Evolutionary conservation across 2,888 invertebrate species (phyloP), one percentile per base, ranked within the genome.

Genomic region (Lithophane ornitopus): DNA sequence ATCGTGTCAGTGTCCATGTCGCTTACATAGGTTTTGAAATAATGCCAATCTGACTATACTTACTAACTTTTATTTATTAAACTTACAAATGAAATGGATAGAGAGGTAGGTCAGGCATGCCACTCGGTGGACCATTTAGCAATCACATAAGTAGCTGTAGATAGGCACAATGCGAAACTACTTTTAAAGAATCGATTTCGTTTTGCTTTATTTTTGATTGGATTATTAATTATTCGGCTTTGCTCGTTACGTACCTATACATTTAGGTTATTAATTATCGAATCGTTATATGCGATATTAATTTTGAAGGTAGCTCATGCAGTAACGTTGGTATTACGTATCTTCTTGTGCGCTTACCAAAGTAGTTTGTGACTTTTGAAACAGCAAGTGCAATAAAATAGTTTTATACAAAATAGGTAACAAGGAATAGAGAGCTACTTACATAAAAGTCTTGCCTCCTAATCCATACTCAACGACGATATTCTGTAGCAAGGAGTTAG

Each of bases 401-500:
- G 9, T 34, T 59, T 19, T 34, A 59, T 34, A 34, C 39, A n/a
- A n/a, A 52, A 11, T 16, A 52, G 9, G 16, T 34, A n/a, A 2
- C 16, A 34, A 7, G 11, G 3, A n/a, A 3, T 2, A 54, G 3
- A 34, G 46, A 49, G 14, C 19, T 62, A 95, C 94, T 94, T 93
- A 97, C 87, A 97, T 95, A 89, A 96, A 98, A 44, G 97, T 97
- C 65, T 97, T 97, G 8, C 97, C 97, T 76, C 97, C 97, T 19
- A 96, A 89, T 0, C 97, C 96, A 89, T 98, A 97, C 86, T 98
- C 98, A 6, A 97, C 97, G 0, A 97, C 97, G 61, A 98, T 91
- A 88, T 98, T 98, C 90, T 98, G 98, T 41, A 98, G 94, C 22
- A 97, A 96, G 0, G 98, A 98, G 14, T 95, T 96, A 14, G 96